A percentile compares a stretch with the other conserved stretches of the same genome.
phyloP scores from a whole-genome alignment of 2,888 invertebrate genomes.

The Yponomeuta plumbellus region DNA sequence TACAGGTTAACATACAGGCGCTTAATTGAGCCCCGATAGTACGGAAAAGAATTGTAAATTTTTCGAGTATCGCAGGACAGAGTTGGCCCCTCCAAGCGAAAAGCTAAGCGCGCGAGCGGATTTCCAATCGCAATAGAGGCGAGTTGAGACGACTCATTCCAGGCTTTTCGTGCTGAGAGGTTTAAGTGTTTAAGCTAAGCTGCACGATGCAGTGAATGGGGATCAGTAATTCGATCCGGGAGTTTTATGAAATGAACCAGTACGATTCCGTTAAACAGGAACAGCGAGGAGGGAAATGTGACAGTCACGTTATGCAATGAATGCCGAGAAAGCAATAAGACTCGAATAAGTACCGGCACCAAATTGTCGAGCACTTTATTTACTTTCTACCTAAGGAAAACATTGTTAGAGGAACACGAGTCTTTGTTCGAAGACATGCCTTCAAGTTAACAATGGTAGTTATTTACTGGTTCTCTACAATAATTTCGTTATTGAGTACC shows the following conservation, averaged over 20 bases:
- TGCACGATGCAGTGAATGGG: not conserved
- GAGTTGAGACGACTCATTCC: not conserved
- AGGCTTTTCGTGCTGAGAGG: not conserved
- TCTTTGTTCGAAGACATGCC: not conserved
- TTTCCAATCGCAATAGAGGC: not conserved
- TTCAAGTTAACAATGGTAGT: not conserved
- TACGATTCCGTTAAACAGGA: not conserved
- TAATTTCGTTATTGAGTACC: no score
- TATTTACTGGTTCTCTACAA: not conserved
- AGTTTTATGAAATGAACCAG: not conserved
- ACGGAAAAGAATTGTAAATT: not conserved
- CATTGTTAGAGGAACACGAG: not conserved
- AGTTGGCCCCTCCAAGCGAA: not conserved
- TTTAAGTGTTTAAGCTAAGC: not conserved
- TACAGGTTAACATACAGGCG: slow-evolving; percentile 16
- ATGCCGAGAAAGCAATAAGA: not conserved
- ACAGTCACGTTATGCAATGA: not conserved
- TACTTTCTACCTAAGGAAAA: not conserved
- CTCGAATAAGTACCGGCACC: not conserved
- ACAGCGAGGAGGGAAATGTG: not conserved
- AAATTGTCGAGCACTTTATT: not conserved
- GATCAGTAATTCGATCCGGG: not conserved
- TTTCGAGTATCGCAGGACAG: not conserved
- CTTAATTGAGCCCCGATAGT: not conserved
- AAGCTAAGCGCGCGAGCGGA: not conserved